Evolutionary conservation across 2,113 vertebrate genomes (phyloP).

Genomic region (Nettapus auritus): DNA sequence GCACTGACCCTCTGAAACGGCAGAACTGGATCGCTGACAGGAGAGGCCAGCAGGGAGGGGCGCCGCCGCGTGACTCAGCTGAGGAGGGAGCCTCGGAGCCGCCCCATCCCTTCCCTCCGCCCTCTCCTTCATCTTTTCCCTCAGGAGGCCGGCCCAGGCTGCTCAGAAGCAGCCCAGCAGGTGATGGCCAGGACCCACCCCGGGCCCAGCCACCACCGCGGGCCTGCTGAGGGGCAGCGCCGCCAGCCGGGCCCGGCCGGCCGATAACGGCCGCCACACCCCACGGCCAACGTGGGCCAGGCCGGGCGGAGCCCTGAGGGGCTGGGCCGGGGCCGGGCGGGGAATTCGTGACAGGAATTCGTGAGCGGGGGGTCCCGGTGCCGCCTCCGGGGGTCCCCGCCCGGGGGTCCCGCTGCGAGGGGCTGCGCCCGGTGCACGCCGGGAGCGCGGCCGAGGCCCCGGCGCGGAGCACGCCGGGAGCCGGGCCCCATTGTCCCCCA

Average conservation of each 20-base stretch:
- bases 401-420: no score
- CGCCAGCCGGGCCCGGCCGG: no score
- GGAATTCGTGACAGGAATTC: no score
- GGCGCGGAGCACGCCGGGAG: not conserved
- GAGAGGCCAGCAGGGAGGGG: slow-evolving; percentile 17
- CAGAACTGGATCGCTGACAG: not conserved
- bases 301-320: no score
- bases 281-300: no score
- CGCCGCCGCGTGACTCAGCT: not conserved
- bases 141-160: not conserved
- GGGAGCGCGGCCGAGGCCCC: not conserved
- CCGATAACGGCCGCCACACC: no score
- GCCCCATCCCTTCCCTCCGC: not conserved
- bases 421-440: not conserved
- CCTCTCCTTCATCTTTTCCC: not conserved
- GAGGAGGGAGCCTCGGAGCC: not conserved
- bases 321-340: no score
- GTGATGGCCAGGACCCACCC: not conserved
- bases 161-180: not conserved
- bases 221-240: no score
- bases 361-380: no score
- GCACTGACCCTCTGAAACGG: not conserved
- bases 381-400: no score
- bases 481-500: not conserved
- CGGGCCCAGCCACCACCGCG: not conserved